A percentile compares a stretch with the other conserved stretches of the same genome.
phyloP scores from a whole-genome alignment of 2,797 vertebrate species.

The Aythya fuligula region DNA sequence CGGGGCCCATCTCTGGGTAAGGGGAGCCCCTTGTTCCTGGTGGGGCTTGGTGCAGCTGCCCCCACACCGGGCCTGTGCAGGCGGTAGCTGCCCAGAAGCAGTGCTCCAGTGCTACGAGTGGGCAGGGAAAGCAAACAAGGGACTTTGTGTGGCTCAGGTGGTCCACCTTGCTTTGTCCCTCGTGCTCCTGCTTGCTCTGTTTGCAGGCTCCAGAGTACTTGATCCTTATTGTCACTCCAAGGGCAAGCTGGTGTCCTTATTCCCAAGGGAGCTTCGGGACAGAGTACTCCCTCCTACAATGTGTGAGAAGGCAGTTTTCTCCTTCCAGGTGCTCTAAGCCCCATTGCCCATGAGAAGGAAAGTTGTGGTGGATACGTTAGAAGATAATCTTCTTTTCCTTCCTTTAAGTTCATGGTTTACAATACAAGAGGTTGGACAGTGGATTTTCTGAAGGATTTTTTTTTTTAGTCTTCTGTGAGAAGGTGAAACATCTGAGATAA shows the following conservation, averaged over 20 bases:
- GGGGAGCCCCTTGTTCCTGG: background rate
- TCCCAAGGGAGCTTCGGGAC: background rate
- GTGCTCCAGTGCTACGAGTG: background rate
- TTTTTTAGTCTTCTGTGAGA: background rate
- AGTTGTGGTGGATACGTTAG: background rate
- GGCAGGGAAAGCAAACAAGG: background rate
- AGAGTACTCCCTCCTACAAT: background rate
- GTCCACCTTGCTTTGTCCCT: background rate
- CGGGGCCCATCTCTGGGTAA: background rate
- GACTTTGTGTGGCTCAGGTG: background rate
- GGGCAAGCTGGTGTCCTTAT: background rate
- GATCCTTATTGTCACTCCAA: background rate
- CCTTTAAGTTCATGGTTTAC: background rate
- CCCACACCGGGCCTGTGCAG: rapidly evolving
- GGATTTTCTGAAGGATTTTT: background rate
- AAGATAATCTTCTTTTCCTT: background rate
- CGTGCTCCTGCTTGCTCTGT: background rate
- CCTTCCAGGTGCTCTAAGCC: background rate
- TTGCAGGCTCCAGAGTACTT: background rate
- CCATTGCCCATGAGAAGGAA: background rate
- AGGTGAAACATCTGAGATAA: background rate
- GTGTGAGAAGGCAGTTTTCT: background rate
- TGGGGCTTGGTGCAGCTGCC: background rate
- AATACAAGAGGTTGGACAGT: background rate
- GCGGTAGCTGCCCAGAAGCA: background rate